Base-by-base conservation (phyloP, 2,888 invertebrate species). In the Falcaria lacertinaria region DNA sequence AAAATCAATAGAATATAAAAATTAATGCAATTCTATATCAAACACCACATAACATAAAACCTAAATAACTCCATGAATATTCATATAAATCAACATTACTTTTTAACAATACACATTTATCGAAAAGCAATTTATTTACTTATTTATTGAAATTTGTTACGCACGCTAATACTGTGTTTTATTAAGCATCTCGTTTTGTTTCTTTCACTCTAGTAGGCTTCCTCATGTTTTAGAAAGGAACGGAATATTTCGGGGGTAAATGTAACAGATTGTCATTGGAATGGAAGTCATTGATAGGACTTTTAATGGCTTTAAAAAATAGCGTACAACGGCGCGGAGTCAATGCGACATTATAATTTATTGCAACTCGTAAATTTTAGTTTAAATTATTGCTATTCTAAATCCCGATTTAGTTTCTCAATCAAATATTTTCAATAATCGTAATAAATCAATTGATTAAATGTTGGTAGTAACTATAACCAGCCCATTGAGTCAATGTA, bases 61-160 rank as follows among this genome's bases (percentile, higher is more conserved):
- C 69, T 74, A 75, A 77, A 73, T 66, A 66, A 57, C 61, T 66
- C 73, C 76, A 83, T 87, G 87, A 87, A 89, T 89, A 89, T 89
- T 88, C 88, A 89, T 87, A 87, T 88, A 88, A 88, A 86, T 89
- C 88, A 87, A 78, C 67, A 80, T 81, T 76, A 77, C 64, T 67
- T 68, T 69, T 57, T 74, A 80, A 87, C 85, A 85, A 85, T 81
- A 65, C 62, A 58, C 76, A 76, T 85, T 80, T 87, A 88, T 86
- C 76, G 84, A 67, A 71, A 74, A 69, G 74, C 85, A 82, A 88
- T 87, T 85, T 87, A 88, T 84, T 85, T 82, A 82, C 79, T 80
- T 84, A 84, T 87, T 87, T 86, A 85, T 84, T 82, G 77, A 82
- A 88, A 88, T 88, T 87, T 83, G 87, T 84, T 78, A 80, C 79